These are phyloP conservation scores for Pachliopta kotzebuea DNA, from an alignment of 2,888 invertebrate genomes.

Conservation along the genomic window DNA sequence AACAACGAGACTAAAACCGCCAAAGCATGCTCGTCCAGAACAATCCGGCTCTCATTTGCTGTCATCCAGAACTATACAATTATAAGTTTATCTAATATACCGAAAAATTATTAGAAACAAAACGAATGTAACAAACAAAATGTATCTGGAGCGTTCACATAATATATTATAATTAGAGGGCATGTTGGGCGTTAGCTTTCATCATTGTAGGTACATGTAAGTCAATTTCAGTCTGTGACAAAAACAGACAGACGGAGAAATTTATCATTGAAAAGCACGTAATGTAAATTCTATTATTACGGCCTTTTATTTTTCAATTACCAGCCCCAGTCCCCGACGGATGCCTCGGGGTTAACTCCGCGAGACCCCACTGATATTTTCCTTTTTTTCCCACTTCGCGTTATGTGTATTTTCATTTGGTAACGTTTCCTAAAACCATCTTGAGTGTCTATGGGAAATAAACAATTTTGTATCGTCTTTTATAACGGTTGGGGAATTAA, in stretches of 20 bases:
- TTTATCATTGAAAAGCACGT: slow-evolving; percentile 76
- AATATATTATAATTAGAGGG: slow-evolving; percentile 33
- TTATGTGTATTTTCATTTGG: slow-evolving; percentile 38
- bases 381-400: slow-evolving; percentile 36
- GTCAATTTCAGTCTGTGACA: slow-evolving; percentile 69
- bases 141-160: slow-evolving; percentile 9
- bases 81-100: background rate
- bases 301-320: slow-evolving; percentile 81
- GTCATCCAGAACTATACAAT: too few species aligned
- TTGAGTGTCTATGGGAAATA: slow-evolving; percentile 26
- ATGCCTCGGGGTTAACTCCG: slow-evolving; percentile 70
- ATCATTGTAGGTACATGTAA: slow-evolving; percentile 40
- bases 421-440: slow-evolving; percentile 35
- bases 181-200: slow-evolving; percentile 28
- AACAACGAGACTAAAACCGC: too few species aligned
- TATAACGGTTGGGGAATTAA: slow-evolving; percentile 21
- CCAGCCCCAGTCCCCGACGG: slow-evolving; percentile 58
- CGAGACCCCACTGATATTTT: slow-evolving; percentile 50
- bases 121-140: background rate
- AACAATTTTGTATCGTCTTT: slow-evolving; percentile 14
- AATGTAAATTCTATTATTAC: slow-evolving; percentile 80
- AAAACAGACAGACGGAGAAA: slow-evolving; percentile 70
- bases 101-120: background rate
- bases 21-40: too few species aligned
- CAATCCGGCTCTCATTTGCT: too few species aligned